Conservation (phyloP, 1,140 invertebrate species). For the Gerris buenoi region DNA sequence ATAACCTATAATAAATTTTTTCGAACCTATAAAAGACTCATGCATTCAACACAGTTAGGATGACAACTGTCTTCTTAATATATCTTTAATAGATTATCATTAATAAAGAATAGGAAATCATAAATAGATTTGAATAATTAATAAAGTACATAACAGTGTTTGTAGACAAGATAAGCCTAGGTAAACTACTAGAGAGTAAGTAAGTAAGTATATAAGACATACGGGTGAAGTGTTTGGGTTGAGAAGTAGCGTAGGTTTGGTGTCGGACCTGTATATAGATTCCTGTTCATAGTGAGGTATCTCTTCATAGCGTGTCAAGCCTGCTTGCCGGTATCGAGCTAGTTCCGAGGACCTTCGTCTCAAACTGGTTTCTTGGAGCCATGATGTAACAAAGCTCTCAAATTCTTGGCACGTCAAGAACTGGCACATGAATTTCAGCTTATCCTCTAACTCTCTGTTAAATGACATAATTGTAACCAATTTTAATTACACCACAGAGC, state of each 20-base stretch:
- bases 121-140: too few relatives aligned
- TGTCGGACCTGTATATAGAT: constrained; percentile 1
- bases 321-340: constrained; percentile 62
- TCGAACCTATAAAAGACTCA: too few relatives aligned
- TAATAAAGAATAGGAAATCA: too few relatives aligned
- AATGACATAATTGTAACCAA: constrained; percentile 3
- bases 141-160: too few relatives aligned
- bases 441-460: constrained; percentile 56
- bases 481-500: background rate
- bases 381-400: constrained; percentile 49
- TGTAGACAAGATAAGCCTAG: too few relatives aligned
- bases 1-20: too few relatives aligned
- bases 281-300: constrained; percentile 64
- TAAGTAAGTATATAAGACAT: too few relatives aligned
- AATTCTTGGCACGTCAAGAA: constrained; percentile 75
- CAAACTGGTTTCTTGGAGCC: constrained; percentile 70
- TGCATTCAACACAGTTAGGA: too few relatives aligned
- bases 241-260: constrained; percentile 19
- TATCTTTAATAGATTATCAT: too few relatives aligned
- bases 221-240: constrained; percentile 4
- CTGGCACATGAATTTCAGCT: constrained; percentile 68
- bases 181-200: too few relatives aligned
- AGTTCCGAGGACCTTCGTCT: constrained; percentile 66
- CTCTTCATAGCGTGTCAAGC: constrained; percentile 62
- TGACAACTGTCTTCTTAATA: too few relatives aligned